Base-by-base conservation (phyloP, 1,140 invertebrate genomes). In the Ostrea edulis region DNA sequence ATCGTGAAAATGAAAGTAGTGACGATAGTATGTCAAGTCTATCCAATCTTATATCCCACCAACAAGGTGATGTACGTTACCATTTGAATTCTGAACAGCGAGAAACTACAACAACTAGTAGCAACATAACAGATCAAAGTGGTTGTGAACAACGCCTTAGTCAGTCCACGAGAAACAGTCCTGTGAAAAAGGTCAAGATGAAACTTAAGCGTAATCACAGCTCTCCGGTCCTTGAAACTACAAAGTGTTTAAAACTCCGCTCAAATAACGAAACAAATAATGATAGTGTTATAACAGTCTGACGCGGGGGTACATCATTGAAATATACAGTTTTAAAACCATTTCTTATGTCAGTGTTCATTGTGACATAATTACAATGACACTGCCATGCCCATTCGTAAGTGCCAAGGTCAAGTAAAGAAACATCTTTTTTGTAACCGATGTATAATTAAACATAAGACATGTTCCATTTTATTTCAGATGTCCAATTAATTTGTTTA, bases 1-100 rank as follows among this genome's bases (percentile, higher is more conserved):
- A 53, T 35, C 20, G 20, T 4, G n/a, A 83, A 5, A 54, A 83
- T 11, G 52, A 83, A 29, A 83, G 82, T 25, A 83, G 82, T 35
- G 52, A 83, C 52, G 82, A 83, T 22, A 83, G 82, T 54, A n/a
- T 83, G 82, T 83, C 82, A 22, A 83, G 82, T n/a, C 22, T 54
- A 9, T 83, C 82, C 7, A 83, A 83, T 25, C 29, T 83, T 12
- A 83, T 83, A 9, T 22, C 35, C 11, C 35, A 53, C 44, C 82
- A 83, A 83, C 11, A 8, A 14, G 12, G 17, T 52, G 82, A 52
- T 52, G 52, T 25, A 25, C 22, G 68, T 29, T 77, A 77, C 14
- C 68, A 77, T 77, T 77, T 25, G 8, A 77, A 17, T 77, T 77
- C 68, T 29, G 68, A 77, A 29, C 68, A 29, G 25, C 68, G 68